Evolutionary conservation across 2,888 invertebrate species (phyloP), one percentile per base, ranked within the genome.

Genomic region (Drosophila algonquin): DNA sequence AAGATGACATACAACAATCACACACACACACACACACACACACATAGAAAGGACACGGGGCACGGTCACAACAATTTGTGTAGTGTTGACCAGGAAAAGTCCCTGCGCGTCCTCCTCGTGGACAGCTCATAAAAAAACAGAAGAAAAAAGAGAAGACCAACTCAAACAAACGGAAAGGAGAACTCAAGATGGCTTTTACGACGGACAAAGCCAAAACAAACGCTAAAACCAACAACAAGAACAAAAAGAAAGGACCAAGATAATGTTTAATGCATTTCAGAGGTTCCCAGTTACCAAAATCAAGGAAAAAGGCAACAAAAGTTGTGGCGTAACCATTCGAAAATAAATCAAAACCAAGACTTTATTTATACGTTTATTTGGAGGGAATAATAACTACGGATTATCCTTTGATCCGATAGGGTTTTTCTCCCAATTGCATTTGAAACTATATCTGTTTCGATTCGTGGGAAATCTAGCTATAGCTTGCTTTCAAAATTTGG

Each of bases 11-110:
- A 69, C 57, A 75, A 55, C 59, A 73, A 53, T 62, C n/a, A 58
- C 48, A 67, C 18, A 54, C 54, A 68, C 40, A 24, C 57, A 46
- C 24, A 63, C 75, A 24, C 24, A 24, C 24, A 24, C 24, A 77
- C 67, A 75, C 45, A 52, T 0, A 21, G 3, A 21, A 21, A 21
- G 40, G 62, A 71, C 71, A 71, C 59, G 54, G 84, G 83, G 75
- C 75, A 80, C 78, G 80, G 81, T 83, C 81, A 77, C 73, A 84
- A 83, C 82, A 83, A 85, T 82, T 83, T 85, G 81, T 84, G 79
- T 79, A 80, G 84, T 80, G 84, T 81, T 84, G 81, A 82, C 81
- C 84, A 80, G 77, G 40, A n/a, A 40, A n/a, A 65, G 72, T 55
- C 71, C 64, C 64, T 21, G 47, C 55, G 47, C 21, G 21, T 21